phyloP scores from a whole-genome alignment of 1,140 invertebrate genomes.

The Dendrolimus kikuchii region DNA sequence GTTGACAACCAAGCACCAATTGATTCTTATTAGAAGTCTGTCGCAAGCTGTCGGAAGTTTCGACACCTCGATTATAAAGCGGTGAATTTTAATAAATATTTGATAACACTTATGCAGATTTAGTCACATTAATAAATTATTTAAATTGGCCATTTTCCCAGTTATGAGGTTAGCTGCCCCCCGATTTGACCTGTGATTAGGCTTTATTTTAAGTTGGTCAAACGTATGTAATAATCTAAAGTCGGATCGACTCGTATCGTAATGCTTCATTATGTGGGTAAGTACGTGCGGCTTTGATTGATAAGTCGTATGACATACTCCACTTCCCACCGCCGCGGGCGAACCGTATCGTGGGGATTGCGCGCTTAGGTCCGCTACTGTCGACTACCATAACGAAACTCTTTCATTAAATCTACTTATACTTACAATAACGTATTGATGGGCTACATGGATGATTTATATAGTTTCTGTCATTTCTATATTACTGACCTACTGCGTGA shows the following conservation, averaged over 20 bases:
- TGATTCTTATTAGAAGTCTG: conserved; percentile 43
- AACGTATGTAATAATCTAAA: no score
- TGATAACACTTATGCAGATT: conserved; percentile 41
- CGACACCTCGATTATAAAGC: conserved; percentile 34
- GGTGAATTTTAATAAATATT: conserved; percentile 34
- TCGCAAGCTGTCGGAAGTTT: conserved; percentile 58
- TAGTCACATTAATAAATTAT: conserved; percentile 15
- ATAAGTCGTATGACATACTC: conserved; percentile 56
- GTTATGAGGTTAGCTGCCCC: conserved; percentile 2
- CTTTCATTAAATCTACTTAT: conserved; percentile 36
- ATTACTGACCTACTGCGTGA: conserved; percentile 27
- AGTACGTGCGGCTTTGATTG: conserved; percentile 28
- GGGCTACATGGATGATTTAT: conserved; percentile 55
- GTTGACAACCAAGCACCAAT: conserved; percentile 43
- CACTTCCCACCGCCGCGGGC: conserved; percentile 26
- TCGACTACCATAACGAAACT: conserved; percentile 37
- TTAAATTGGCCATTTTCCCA: conserved; percentile 24
- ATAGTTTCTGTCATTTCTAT: conserved; percentile 35
- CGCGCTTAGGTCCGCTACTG: conserved; percentile 18
- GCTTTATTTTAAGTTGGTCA: no score
- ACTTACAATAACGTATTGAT: conserved; percentile 41
- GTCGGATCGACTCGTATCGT: background rate
- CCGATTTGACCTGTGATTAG: conserved; percentile 4
- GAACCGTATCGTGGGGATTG: conserved; percentile 7
- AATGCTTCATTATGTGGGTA: background rate